Evolutionary conservation across 2,888 invertebrate genomes (phyloP).

Genomic region (Magallana nippona): DNA sequence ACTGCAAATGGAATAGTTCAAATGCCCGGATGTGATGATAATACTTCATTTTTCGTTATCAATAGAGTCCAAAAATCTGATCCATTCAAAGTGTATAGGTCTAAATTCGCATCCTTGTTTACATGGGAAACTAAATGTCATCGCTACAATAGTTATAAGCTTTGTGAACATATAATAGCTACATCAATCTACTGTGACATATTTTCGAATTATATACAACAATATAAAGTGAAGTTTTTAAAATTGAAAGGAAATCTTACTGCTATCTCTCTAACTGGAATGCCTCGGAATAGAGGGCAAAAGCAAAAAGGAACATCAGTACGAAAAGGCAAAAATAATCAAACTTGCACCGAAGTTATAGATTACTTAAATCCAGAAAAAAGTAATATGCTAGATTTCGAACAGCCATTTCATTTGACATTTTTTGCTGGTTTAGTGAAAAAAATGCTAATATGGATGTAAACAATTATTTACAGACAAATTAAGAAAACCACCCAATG

Average conservation of each 20-base stretch:
- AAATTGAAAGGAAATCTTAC: not conserved
- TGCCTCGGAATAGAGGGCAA: too few species aligned
- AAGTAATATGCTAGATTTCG: not conserved
- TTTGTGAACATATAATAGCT: not conserved
- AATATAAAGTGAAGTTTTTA: not conserved
- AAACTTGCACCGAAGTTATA: not conserved
- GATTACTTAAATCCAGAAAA: not conserved
- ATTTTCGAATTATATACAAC: not conserved
- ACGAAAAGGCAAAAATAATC: not conserved
- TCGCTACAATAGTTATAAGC: not conserved
- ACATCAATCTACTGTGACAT: not conserved
- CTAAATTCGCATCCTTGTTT: not conserved
- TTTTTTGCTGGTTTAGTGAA: not conserved
- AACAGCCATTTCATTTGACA: not conserved
- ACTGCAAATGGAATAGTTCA: not conserved
- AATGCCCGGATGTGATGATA: not conserved
- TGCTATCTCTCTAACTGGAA: not conserved
- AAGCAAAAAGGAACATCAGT: not conserved
- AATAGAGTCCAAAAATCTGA: not conserved
- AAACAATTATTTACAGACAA: not conserved
- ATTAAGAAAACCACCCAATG: not conserved
- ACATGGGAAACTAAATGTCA: not conserved
- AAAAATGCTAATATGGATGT: not conserved
- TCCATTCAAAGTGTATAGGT: not conserved
- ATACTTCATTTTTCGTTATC: not conserved